Evolutionary conservation across 2,797 vertebrate genomes (phyloP).

Genomic region (Ptychadena robeensis): DNA sequence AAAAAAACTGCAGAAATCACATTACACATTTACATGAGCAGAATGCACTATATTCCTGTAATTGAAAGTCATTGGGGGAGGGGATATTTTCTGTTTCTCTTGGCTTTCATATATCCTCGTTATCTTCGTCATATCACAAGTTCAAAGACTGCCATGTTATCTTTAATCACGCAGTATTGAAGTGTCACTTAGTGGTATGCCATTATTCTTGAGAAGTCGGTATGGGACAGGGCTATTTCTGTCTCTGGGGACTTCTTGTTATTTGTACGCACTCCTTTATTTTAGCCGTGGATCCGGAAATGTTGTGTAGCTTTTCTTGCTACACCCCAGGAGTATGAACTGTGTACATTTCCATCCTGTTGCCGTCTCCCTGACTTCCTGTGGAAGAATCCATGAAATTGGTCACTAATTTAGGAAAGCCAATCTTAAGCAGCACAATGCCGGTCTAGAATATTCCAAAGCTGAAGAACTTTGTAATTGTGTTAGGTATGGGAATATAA

Average conservation of each 20-base stretch:
- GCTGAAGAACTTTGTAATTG: not conserved
- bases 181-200: not conserved
- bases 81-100: too few species aligned
- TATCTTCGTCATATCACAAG: not conserved
- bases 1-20: too few species aligned
- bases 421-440: not conserved
- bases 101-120: not conserved
- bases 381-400: not conserved
- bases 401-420: not conserved
- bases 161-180: not conserved
- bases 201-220: not conserved
- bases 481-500: not conserved
- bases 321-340: slow-evolving; percentile 30
- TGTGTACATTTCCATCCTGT: slow-evolving; percentile 49
- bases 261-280: slow-evolving; percentile 17
- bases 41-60: too few species aligned
- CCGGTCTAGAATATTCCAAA: not conserved
- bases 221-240: not conserved
- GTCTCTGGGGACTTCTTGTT: not conserved
- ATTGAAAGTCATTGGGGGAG: not conserved
- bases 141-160: too few species aligned
- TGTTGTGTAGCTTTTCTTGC: slow-evolving; percentile 32
- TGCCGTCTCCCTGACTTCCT: slow-evolving; percentile 58
- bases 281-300: slow-evolving; percentile 11
- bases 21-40: too few species aligned